Base-by-base conservation (phyloP, 2,797 vertebrate species). In the Sarcoramphus papa region DNA sequence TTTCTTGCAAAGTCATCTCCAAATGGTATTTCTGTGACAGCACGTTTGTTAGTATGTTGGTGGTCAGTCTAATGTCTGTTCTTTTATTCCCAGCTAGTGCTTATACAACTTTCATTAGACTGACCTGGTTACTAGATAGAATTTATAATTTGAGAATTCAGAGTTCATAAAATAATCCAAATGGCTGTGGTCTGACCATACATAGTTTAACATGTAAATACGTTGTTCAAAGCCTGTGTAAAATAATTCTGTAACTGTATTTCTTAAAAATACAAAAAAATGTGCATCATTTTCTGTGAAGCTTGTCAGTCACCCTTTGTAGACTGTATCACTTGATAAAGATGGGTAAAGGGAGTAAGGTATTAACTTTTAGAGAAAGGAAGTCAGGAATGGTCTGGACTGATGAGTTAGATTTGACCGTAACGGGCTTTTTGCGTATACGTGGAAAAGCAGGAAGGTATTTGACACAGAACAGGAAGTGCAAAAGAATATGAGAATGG, bases 391-490 rank as follows among this genome's bases (percentile, higher is more conserved):
- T 2, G 7, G 5, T 43, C 59, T 68, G 53, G 20, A 62, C 7
- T 65, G 16, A 35, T 51, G 19, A 40, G 15, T 53, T 67, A n/a
- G 14, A 50, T 33, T 80, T 93, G 45, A 21, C 25, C 0, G 1
- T 57, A 50, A 30, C 0, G 0, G 64, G 6, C 3, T 41, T 74
- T 62, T 53, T 62, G 28, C 11, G 5, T 51, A 27, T 15, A 31
- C 78, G 48, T 84, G 59, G 35, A 76, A 90, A 73, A 83, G 21
- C 23, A 47, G 48, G 37, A 51, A 17, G 21, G 37, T 62, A 41
- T 0, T 75, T 88, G 41, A 28, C 24, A 28, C 17, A 28, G 47
- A 88, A 50, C 15, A 63, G 60, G 24, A 90, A 67, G 10, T 31
- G 8, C 47, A 75, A 69, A 88, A 88, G 48, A 47, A 23, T 41